Base-by-base conservation (phyloP, 2,888 invertebrate species). In the Lymantria dispar region DNA sequence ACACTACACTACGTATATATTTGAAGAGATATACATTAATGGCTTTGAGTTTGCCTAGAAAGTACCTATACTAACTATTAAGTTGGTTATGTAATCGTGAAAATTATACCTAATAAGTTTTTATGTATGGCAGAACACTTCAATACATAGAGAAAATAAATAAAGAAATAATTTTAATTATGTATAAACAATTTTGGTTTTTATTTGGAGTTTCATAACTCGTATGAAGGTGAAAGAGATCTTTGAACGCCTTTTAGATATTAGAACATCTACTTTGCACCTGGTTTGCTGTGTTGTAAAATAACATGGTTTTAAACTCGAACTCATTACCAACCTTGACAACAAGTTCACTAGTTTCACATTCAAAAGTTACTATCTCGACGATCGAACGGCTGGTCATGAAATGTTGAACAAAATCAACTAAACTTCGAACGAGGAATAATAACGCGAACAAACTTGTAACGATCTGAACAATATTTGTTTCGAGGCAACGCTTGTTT, bases 381-480 rank as follows among this genome's bases (percentile, higher is more conserved):
- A 58, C 62, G 57, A 52, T 42, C 60, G 54, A 56, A 55, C 50
- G 65, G 65, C 64, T 72, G 70, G 68, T 78, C 71, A 76, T 62
- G 70, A 70, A 68, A 72, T 70, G 67, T 71, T 71, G 74, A 77
- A 79, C 70, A 74, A 77, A 78, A 80, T 80, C 83, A 79, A 78
- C 78, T 78, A 52, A 86, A 85, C 76, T 85, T 81, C 58, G 63
- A 68, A 61, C 74, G 73, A 79, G 68, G 75, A 80, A 82, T 78
- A 80, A 81, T 78, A 76, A 78, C 71, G 70, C 62, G 68, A 74
- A 68, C 71, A 75, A 84, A 86, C 77, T 86, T 84, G 57, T 68
- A 72, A 65, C 72, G 73, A 77, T 78, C 70, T 74, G 55, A 74
- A 69, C 74, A 77, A 80, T 80, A 80, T 84, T 84, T 79, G 79